These are phyloP conservation scores for Sarcophaga peregrina DNA, from an alignment of 1,140 invertebrate genomes.

Conservation along the genomic window DNA sequence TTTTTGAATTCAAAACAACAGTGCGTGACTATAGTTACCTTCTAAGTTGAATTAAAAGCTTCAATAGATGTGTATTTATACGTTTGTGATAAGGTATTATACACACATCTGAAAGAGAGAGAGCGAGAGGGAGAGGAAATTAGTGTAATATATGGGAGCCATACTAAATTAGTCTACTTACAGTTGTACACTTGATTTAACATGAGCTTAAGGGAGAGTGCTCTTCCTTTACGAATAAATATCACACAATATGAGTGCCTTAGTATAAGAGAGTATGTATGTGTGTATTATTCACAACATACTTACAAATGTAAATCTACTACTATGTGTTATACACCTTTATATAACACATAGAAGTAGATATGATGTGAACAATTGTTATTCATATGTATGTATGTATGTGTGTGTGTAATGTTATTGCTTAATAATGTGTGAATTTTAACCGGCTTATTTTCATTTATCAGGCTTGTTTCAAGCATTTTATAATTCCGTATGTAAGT, in stretches of 20 bases:
- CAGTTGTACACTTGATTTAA: constrained; percentile 34
- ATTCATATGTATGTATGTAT: background rate
- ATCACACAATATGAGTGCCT: too few species aligned
- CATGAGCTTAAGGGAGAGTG: background rate
- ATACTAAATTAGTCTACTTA: constrained; percentile 32
- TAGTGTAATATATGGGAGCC: constrained; percentile 12
- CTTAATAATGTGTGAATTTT: constrained; percentile 31
- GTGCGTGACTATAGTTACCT: too few species aligned
- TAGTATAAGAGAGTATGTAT: background rate
- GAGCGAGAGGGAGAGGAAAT: too few species aligned
- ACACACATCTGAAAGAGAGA: background rate
- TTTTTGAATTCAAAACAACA: too few species aligned
- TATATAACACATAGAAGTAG: too few species aligned
- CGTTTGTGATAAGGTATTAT: background rate
- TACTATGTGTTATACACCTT: too few species aligned
- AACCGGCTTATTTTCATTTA: constrained; percentile 35
- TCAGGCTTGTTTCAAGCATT: background rate
- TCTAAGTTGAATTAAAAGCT: too few species aligned
- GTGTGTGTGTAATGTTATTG: background rate
- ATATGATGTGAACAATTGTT: background rate
- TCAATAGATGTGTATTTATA: background rate
- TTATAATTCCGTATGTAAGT: too few species aligned
- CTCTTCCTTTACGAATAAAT: background rate
- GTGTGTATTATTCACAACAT: background rate
- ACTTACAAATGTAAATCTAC: constrained; percentile 6